Conservation (phyloP, 2,888 invertebrate genomes). For the Nomada goodeniana region DNA sequence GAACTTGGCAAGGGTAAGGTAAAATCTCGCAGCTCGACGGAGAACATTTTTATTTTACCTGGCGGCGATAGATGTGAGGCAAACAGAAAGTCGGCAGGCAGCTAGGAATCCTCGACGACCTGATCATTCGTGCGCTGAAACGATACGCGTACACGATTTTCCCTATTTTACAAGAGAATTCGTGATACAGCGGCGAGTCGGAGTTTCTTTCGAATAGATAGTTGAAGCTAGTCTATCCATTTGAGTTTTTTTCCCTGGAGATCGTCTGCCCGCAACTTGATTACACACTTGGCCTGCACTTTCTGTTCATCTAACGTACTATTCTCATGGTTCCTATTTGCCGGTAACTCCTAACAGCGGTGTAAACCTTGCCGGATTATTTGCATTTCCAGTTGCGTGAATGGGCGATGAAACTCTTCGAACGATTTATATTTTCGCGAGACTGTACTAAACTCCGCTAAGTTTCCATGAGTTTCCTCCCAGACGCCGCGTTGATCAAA, state of each 20-base stretch:
- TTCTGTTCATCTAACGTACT: constrained; percentile 50
- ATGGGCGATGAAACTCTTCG: constrained; percentile 37
- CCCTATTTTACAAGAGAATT: neutral
- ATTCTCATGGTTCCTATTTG: constrained; percentile 68
- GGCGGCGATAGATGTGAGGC: constrained; percentile 36
- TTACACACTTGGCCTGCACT: constrained; percentile 29
- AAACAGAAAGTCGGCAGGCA: constrained; percentile 37
- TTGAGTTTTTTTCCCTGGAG: neutral
- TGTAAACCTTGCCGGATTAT: constrained; percentile 54
- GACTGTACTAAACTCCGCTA: constrained; percentile 51
- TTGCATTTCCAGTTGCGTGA: constrained; percentile 57
- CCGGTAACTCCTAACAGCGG: constrained; percentile 62
- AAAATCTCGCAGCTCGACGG: constrained; percentile 29
- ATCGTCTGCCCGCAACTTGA: constrained; percentile 3
- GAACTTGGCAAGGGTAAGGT: constrained; percentile 44
- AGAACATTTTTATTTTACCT: constrained; percentile 29
- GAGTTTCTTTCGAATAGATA: neutral
- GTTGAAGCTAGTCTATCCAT: constrained; percentile 11
- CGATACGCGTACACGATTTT: neutral
- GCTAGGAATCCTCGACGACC: neutral
- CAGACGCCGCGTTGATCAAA: neutral
- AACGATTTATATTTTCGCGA: constrained; percentile 65
- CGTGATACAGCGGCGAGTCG: neutral
- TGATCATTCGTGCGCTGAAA: neutral
- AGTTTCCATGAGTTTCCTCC: constrained; percentile 39